phyloP scores from a whole-genome alignment of 23 tunicate genomes.

The Styela clava region DNA sequence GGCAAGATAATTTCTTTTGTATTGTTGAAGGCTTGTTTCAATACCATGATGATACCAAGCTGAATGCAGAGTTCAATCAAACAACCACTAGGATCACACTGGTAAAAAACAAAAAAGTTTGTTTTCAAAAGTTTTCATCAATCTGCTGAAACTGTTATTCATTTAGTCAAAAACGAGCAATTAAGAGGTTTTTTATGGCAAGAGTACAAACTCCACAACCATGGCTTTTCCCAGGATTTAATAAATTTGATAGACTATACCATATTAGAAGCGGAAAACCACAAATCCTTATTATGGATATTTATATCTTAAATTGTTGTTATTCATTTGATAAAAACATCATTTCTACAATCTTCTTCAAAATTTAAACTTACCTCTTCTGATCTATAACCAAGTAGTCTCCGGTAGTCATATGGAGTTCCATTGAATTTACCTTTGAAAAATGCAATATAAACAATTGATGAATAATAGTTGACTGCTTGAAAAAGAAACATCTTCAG shows the following conservation, averaged over 20 bases:
- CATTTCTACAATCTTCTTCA: too few species aligned
- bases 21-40: slow-evolving; percentile 67
- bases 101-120: slow-evolving; percentile 11
- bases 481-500: slow-evolving; percentile 78
- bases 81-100: slow-evolving; percentile 80
- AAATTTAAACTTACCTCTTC: slow-evolving; percentile 36
- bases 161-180: too few species aligned
- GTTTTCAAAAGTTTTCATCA: too few species aligned
- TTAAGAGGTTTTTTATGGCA: slow-evolving; percentile 4
- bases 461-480: slow-evolving; percentile 76
- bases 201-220: too few species aligned
- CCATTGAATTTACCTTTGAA: slow-evolving; percentile 67
- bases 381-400: slow-evolving; percentile 33
- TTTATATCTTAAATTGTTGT: too few species aligned
- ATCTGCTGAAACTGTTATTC: too few species aligned
- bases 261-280: too few species aligned
- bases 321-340: too few species aligned
- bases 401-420: slow-evolving; percentile 39
- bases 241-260: too few species aligned
- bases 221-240: too few species aligned
- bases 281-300: too few species aligned
- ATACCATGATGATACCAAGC: slow-evolving; percentile 51
- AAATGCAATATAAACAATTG: slow-evolving; percentile 67
- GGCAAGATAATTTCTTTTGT: slow-evolving; percentile 39
- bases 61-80: slow-evolving; percentile 67